Evolutionary conservation across 2,113 vertebrate genomes (phyloP).

Genomic region (Tetrao urogallus): DNA sequence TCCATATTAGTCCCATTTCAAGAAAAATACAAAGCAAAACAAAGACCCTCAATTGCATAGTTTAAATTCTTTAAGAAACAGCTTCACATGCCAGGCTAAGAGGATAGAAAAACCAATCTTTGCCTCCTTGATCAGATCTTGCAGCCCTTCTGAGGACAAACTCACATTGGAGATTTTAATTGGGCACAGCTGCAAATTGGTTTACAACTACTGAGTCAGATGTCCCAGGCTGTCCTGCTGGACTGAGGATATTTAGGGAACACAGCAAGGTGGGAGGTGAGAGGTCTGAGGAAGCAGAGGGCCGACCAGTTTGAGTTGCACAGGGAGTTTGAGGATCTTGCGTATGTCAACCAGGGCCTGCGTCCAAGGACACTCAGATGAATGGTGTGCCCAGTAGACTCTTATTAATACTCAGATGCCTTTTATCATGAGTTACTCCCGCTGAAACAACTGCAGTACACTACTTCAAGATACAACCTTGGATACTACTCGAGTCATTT

Average conservation of each 20-base stretch:
- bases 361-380: not conserved
- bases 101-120: slow-evolving; percentile 73
- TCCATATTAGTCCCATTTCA: slow-evolving; percentile 84
- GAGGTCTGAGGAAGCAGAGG: not conserved
- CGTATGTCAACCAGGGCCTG: not conserved
- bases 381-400: not conserved
- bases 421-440: not conserved
- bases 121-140: slow-evolving; percentile 68
- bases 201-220: not conserved
- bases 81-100: slow-evolving; percentile 80
- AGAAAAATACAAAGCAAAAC: slow-evolving; percentile 72
- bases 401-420: not conserved
- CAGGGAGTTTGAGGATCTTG: not conserved
- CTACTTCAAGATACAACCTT: not conserved
- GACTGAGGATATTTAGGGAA: not conserved
- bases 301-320: not conserved
- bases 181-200: not conserved
- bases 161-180: slow-evolving; percentile 8
- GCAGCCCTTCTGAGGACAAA: slow-evolving; percentile 64
- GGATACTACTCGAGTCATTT: not conserved
- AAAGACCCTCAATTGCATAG: slow-evolving; percentile 76
- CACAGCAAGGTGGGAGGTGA: not conserved
- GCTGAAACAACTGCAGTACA: not conserved
- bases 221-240: not conserved
- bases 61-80: slow-evolving; percentile 81